Evolutionary conservation across 1,140 invertebrate genomes (phyloP), one percentile per base, ranked within the genome.

Genomic region (Camponotus floridanus): DNA sequence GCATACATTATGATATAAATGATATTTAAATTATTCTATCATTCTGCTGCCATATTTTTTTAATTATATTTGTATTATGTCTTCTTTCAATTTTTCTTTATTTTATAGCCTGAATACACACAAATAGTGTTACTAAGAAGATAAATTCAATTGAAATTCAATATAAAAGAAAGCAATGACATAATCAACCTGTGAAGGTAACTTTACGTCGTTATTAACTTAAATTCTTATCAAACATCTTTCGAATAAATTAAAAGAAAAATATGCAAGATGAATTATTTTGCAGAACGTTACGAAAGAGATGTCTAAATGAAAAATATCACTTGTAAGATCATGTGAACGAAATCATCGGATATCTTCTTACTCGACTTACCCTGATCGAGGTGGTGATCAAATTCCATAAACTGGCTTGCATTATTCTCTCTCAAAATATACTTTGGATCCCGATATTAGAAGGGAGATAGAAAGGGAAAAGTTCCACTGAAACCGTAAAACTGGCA

Each of bases 391-490:
- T 91, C 33, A 94, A 90, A 81, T 90, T 95, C 91, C 93, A 94
- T 45, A 95, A 70, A 70, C 92, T 95, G 31, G 93, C 93, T 90
- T 95, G 95, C 95, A 95, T 95, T 78, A 85, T 93, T 71, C 48
- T 51, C 48, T 68, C 78, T 71, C 59, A 62, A 11, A 67, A 73
- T 79, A 21, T 55, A 71, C 64, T 57, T 61, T 55, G 31, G 36
- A 48, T 70, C 45, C 31, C 59, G n/a, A 45, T 68, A 74, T 26
- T 42, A 55, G 51, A n/a, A 0, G 9, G 31, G 71, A 7, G 31
- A 81, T 26, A 36, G 39, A 86, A 90, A 71, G 64, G 31, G 15
- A 86, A 45, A 15, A n/a, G n/a, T 26, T 74, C 51, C 31, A 78
- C 42, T 26, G 26, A 26, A 26, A 26, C 0, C 26, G 26, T 26